Percentiles rank a stretch among this genome's conserved stretches.
These are phyloP conservation scores for Phenganax subtilis DNA, from an alignment of 92 coral and sea anemone genomes.

Conservation along the genomic window DNA sequence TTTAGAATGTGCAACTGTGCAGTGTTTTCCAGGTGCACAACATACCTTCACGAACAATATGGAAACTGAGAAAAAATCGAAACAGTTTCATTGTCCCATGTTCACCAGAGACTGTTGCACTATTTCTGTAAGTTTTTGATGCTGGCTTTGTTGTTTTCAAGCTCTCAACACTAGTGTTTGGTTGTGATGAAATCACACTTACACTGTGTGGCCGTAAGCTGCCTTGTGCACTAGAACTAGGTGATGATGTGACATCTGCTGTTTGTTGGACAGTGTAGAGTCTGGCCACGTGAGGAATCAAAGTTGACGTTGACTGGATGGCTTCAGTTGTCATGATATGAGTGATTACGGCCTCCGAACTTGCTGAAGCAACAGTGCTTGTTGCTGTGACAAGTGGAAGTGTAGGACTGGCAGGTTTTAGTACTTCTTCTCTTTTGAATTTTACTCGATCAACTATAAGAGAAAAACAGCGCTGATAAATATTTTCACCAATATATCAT, in stretches of 20 bases:
- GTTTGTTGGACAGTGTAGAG: background rate
- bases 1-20: background rate
- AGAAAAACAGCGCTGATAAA: background rate
- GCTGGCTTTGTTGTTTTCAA: constrained; percentile 26
- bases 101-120: constrained; percentile 4
- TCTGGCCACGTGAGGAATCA: background rate
- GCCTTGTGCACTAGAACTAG: constrained; percentile 4
- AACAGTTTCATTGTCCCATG: constrained; percentile 40
- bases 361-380: background rate
- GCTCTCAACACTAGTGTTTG: constrained; percentile 12
- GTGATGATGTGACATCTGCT: background rate
- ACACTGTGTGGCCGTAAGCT: constrained; percentile 31
- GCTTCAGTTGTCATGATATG: background rate
- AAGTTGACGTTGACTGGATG: constrained; percentile 13
- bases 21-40: background rate
- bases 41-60: constrained; percentile 39
- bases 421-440: background rate
- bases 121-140: constrained; percentile 30
- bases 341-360: background rate
- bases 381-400: background rate
- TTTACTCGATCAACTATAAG: background rate
- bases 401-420: background rate
- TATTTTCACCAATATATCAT: background rate
- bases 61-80: constrained; percentile 40
- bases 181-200: constrained; percentile 30